Evolutionary conservation across 2,888 invertebrate genomes (phyloP).

Genomic region (Stegana nigrithorax): DNA sequence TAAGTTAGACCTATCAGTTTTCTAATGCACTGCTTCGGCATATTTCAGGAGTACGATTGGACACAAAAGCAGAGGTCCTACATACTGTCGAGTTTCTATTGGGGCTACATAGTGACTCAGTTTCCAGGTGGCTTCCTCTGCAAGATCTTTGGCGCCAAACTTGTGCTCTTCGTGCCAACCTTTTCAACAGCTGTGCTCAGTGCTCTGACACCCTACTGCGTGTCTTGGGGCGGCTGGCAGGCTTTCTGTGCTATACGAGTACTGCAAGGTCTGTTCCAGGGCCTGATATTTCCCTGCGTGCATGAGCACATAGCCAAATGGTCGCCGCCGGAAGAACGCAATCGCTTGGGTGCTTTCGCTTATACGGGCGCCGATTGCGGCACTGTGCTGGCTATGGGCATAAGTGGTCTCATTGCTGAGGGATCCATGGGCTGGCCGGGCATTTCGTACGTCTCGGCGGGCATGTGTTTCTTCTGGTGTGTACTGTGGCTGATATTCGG

Average conservation of each 20-base stretch:
- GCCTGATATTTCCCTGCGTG: slow-evolving; percentile 75
- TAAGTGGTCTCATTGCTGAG: slow-evolving; percentile 74
- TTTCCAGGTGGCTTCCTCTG: slow-evolving; percentile 75
- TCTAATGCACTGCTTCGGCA: not conserved
- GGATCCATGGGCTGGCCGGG: slow-evolving; percentile 75
- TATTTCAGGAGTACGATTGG: slow-evolving; percentile 58
- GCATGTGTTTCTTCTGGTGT: slow-evolving; percentile 70
- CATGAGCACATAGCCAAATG: slow-evolving; percentile 78
- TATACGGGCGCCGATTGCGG: slow-evolving; percentile 76
- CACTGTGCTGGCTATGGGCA: slow-evolving; percentile 75
- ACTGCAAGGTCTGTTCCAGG: slow-evolving; percentile 77
- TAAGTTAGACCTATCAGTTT: no score
- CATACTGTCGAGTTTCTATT: slow-evolving; percentile 80
- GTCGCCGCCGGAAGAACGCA: slow-evolving; percentile 75
- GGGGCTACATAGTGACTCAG: slow-evolving; percentile 77
- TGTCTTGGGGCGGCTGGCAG: slow-evolving; percentile 74
- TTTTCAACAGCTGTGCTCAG: slow-evolving; percentile 75
- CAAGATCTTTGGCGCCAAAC: slow-evolving; percentile 77
- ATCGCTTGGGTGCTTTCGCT: slow-evolving; percentile 71
- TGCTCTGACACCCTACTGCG: slow-evolving; percentile 76
- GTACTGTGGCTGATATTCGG: slow-evolving; percentile 71
- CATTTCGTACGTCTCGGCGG: slow-evolving; percentile 74
- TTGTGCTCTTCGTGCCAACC: slow-evolving; percentile 72
- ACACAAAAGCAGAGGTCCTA: slow-evolving; percentile 70
- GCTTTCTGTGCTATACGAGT: slow-evolving; percentile 74